These are phyloP conservation scores for Diplazon laetatorius DNA, from an alignment of 2,888 invertebrate genomes.

Conservation along the genomic window DNA sequence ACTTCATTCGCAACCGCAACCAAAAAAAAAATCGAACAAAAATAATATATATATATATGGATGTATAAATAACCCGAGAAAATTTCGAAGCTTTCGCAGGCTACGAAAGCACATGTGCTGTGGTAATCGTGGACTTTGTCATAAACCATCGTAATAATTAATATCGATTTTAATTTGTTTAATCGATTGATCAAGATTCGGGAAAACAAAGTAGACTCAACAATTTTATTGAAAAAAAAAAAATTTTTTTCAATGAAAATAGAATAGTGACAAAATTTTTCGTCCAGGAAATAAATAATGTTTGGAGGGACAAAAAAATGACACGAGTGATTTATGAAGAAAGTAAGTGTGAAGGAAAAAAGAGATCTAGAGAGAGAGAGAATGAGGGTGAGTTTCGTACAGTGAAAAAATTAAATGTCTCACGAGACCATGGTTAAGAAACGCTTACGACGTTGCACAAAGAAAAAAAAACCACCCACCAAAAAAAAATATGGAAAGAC, in stretches of 20 bases:
- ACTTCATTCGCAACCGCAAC: neutral
- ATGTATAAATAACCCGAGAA: too few species aligned
- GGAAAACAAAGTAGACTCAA: too few species aligned
- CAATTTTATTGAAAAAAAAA: too few species aligned
- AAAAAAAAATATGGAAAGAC: too few species aligned
- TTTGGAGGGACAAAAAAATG: neutral
- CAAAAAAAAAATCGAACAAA: neutral
- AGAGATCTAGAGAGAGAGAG: too few species aligned
- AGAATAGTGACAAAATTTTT: too few species aligned
- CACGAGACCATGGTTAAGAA: conserved; percentile 2
- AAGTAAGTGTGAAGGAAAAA: neutral
- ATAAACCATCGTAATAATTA: neutral
- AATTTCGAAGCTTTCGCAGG: neutral
- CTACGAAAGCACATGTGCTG: neutral
- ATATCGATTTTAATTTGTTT: neutral
- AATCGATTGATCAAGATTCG: neutral
- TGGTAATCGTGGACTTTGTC: neutral
- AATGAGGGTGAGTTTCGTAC: neutral
- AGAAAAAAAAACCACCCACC: conserved; percentile 35
- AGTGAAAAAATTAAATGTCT: conserved; percentile 22
- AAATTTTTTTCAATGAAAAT: too few species aligned
- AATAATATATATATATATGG: too few species aligned
- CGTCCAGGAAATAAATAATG: too few species aligned
- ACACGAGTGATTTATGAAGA: neutral
- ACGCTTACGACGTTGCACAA: conserved; percentile 15